Percentiles rank a stretch among this genome's conserved stretches.
Conservation (phyloP, 2,888 invertebrate species). For the Morpho deidamia region DNA sequence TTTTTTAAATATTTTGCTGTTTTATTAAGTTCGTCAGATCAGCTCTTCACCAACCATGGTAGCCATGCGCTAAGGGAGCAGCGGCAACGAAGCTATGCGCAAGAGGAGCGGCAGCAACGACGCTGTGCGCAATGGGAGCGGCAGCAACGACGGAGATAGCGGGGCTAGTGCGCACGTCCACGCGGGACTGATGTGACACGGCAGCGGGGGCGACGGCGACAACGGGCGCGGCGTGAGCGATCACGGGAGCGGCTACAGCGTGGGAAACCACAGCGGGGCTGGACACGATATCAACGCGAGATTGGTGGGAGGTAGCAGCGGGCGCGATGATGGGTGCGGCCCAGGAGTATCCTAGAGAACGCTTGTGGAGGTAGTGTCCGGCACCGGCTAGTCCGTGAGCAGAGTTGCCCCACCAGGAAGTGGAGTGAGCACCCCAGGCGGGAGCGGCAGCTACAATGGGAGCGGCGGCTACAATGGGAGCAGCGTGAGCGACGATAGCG, state of each 20-base stretch:
- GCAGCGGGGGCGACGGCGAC: slow-evolving; percentile 38
- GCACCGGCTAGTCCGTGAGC: slow-evolving; percentile 23
- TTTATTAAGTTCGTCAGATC: slow-evolving; percentile 53
- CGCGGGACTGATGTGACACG: slow-evolving; percentile 58
- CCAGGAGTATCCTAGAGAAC: slow-evolving; percentile 33
- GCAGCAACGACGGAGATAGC: slow-evolving; percentile 34
- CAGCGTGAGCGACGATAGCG: slow-evolving; percentile 37
- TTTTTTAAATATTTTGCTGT: slow-evolving; percentile 24
- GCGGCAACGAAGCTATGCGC: slow-evolving; percentile 33
- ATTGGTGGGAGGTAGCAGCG: slow-evolving; percentile 47
- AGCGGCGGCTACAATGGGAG: slow-evolving; percentile 32
- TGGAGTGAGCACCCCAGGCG: slow-evolving; percentile 14
- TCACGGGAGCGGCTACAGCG: slow-evolving; percentile 23
- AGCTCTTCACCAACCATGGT: slow-evolving; percentile 60
- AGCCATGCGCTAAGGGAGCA: slow-evolving; percentile 38
- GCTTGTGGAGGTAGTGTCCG: slow-evolving; percentile 34
- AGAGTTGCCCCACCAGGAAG: slow-evolving; percentile 13
- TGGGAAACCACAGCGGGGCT: slow-evolving; percentile 26
- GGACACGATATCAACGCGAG: slow-evolving; percentile 48
- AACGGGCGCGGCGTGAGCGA: slow-evolving; percentile 31
- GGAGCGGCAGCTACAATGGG: slow-evolving; percentile 31
- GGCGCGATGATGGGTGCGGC: slow-evolving; percentile 51
- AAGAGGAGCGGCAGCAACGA: slow-evolving; percentile 39
- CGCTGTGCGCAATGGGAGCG: slow-evolving; percentile 36
- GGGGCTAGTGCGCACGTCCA: slow-evolving; percentile 46